phyloP scores from a whole-genome alignment of 2,888 invertebrate species.

The Aporophyla lueneburgensis region DNA sequence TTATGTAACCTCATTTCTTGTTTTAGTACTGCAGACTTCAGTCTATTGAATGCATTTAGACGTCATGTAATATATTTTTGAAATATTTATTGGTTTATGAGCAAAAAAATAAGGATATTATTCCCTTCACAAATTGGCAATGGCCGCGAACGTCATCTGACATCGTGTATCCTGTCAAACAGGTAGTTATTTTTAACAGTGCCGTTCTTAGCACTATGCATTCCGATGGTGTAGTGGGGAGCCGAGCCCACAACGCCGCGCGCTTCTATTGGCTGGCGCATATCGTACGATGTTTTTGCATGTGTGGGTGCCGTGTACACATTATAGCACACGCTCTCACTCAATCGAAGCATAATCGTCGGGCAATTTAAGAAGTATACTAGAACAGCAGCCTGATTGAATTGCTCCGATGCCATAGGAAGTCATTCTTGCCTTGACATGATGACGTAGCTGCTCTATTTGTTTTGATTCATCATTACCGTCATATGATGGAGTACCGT shows the following conservation, averaged over 20 bases:
- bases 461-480: constrained; percentile 76
- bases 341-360: constrained; percentile 83
- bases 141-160: constrained; percentile 81
- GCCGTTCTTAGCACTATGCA: constrained; percentile 86
- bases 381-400: constrained; percentile 80
- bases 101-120: constrained; percentile 48
- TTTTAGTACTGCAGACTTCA: neutral
- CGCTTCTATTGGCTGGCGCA: constrained; percentile 81
- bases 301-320: constrained; percentile 80
- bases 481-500: constrained; percentile 48
- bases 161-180: constrained; percentile 82
- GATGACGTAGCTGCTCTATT: constrained; percentile 73
- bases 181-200: constrained; percentile 89
- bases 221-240: constrained; percentile 86
- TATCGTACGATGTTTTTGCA: constrained; percentile 87
- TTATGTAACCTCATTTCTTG: neutral
- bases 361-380: constrained; percentile 84
- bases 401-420: constrained; percentile 86
- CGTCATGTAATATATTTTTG: neutral
- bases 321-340: constrained; percentile 77
- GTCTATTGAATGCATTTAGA: neutral
- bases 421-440: constrained; percentile 83
- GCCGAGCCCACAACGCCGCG: constrained; percentile 88
- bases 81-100: neutral
- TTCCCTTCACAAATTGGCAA: constrained; percentile 76